Evolutionary conservation across 2,888 invertebrate species (phyloP).

Genomic region (Drosophila diplacantha): DNA sequence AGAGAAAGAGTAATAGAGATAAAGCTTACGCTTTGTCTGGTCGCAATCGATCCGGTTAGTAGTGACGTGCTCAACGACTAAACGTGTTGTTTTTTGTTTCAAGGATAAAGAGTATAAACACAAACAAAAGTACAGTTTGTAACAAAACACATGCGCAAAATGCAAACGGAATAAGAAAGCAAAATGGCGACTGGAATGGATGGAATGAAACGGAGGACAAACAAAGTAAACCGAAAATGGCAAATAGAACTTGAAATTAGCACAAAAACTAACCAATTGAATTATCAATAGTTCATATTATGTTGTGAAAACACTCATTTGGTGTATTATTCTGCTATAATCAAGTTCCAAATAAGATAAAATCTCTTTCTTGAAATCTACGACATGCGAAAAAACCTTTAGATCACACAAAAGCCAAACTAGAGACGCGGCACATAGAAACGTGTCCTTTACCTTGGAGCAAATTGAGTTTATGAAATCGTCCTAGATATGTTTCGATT

Average conservation of each 20-base stretch:
- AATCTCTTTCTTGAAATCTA: slow-evolving; percentile 12
- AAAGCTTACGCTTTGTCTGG: slow-evolving; percentile 78
- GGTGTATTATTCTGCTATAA: neutral
- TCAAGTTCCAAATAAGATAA: slow-evolving; percentile 6
- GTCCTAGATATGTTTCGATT: slow-evolving; percentile 79
- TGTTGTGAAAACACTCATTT: neutral
- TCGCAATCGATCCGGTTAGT: slow-evolving; percentile 77
- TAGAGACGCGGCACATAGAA: slow-evolving; percentile 58
- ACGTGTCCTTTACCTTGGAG: slow-evolving; percentile 83
- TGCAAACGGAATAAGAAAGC: slow-evolving; percentile 34
- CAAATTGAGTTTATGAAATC: slow-evolving; percentile 87
- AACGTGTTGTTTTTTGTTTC: slow-evolving; percentile 40
- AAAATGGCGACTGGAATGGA: slow-evolving; percentile 10
- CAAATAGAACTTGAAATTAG: slow-evolving; percentile 1
- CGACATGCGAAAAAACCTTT: slow-evolving; percentile 28
- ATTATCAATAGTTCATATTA: neutral
- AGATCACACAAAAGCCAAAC: slow-evolving; percentile 51
- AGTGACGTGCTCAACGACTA: slow-evolving; percentile 78
- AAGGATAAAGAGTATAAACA: slow-evolving; percentile 43
- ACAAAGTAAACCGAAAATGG: slow-evolving; percentile 2
- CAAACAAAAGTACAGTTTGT: slow-evolving; percentile 53
- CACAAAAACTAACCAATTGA: neutral
- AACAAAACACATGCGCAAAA: slow-evolving; percentile 53
- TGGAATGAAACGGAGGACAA: slow-evolving; percentile 11
- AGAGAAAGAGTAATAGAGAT: slow-evolving; percentile 34